A percentile compares a stretch with the other conserved stretches of the same genome.
These are phyloP conservation scores for Drosophila sucinea DNA, from an alignment of 1,140 invertebrate species.

Conservation along the genomic window DNA sequence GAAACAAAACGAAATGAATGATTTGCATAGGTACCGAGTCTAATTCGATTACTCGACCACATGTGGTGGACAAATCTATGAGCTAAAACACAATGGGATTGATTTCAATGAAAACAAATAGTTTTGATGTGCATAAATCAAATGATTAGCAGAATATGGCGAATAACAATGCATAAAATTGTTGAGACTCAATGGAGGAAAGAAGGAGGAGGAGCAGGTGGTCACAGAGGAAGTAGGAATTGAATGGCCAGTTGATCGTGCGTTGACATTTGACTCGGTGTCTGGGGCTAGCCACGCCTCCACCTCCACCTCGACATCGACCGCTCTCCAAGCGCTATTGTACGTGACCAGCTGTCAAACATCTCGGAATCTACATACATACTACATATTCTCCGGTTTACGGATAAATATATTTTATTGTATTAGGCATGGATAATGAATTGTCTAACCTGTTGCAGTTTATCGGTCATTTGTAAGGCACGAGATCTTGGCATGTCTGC, in stretches of 20 bases:
- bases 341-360: slow-evolving; percentile 50
- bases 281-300: slow-evolving; percentile 27
- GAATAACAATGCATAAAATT: slow-evolving; percentile 22
- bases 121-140: slow-evolving; percentile 36
- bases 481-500: slow-evolving; percentile 56
- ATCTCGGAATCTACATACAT: slow-evolving; percentile 6
- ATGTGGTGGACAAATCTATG: slow-evolving; percentile 30
- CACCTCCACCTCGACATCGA: background rate
- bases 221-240: slow-evolving; percentile 19
- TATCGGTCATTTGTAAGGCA: slow-evolving; percentile 51
- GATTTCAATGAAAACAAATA: slow-evolving; percentile 38
- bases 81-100: slow-evolving; percentile 38
- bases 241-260: slow-evolving; percentile 33
- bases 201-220: background rate
- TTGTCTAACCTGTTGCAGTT: slow-evolving; percentile 31
- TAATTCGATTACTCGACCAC: slow-evolving; percentile 32
- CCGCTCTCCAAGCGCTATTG: too few species aligned
- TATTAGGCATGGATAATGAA: slow-evolving; percentile 51
- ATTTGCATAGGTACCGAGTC: slow-evolving; percentile 30
- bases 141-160: slow-evolving; percentile 29
- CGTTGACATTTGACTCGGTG: slow-evolving; percentile 59
- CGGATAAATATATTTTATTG: slow-evolving; percentile 44
- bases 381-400: background rate
- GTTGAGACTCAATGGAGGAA: slow-evolving; percentile 16
- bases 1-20: slow-evolving; percentile 46